A percentile compares a stretch with the other conserved stretches of the same genome.
Evolutionary conservation across 2,797 vertebrate genomes (phyloP).

Genomic region (Poliocrania exsul): DNA sequence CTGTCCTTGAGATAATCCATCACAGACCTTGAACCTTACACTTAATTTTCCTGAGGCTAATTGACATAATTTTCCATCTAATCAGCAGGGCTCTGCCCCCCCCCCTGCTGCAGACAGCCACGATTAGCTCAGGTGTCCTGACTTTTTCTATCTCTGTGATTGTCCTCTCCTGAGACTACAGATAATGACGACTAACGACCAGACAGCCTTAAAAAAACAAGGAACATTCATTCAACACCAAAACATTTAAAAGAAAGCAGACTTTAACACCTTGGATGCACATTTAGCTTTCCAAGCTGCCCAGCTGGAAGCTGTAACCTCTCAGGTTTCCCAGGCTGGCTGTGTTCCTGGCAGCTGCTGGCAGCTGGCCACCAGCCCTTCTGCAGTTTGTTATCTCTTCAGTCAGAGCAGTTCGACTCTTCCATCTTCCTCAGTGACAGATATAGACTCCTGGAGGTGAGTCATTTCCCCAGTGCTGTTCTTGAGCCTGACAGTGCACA

Average conservation of each 20-base stretch:
- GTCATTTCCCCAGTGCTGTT: background rate
- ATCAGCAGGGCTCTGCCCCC: background rate
- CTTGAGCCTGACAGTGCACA: background rate
- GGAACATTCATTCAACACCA: background rate
- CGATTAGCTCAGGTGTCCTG: background rate
- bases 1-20: background rate
- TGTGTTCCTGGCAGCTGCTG: background rate
- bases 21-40: background rate
- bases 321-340: background rate
- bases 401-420: background rate
- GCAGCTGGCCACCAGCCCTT: background rate
- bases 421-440: constrained; percentile 10
- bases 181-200: background rate
- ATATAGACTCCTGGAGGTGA: background rate
- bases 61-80: background rate
- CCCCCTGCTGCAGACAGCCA: background rate
- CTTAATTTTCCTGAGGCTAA: background rate
- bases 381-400: background rate
- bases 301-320: background rate
- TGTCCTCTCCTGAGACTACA: background rate
- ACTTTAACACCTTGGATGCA: background rate
- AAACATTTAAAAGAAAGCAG: background rate
- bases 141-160: background rate
- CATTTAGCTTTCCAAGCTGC: background rate
- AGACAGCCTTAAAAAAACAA: background rate